Conservation (phyloP, 2,888 invertebrate species). For the Hirtodrosophila duncani region DNA sequence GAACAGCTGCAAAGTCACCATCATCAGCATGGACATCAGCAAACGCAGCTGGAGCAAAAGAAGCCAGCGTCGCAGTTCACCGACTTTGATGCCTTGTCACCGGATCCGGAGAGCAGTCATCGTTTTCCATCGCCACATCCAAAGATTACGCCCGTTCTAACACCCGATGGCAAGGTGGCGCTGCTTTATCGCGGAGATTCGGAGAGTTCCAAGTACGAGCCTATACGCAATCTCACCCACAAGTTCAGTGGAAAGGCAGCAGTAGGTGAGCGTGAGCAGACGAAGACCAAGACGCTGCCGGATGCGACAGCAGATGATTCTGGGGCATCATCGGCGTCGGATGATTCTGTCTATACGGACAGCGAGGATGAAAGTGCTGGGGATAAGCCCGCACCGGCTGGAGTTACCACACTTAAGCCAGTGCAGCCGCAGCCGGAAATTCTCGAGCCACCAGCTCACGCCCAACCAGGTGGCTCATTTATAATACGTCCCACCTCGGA, state of each 20-base stretch:
- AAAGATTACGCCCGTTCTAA: conserved; percentile 79
- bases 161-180: conserved; percentile 79
- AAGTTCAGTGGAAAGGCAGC: conserved; percentile 74
- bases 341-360: conserved; percentile 62
- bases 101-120: conserved; percentile 78
- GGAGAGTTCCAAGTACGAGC: conserved; percentile 78
- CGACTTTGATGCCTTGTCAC: conserved; percentile 76
- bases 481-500: conserved; percentile 72
- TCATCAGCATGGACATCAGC: conserved; percentile 67
- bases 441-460: conserved; percentile 47
- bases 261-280: no score
- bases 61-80: conserved; percentile 70
- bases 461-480: conserved; percentile 59
- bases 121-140: conserved; percentile 77
- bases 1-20: conserved; percentile 24
- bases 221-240: conserved; percentile 77
- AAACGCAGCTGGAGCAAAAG: conserved; percentile 56
- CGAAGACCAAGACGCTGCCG: conserved; percentile 29
- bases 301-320: conserved; percentile 55
- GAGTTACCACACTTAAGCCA: conserved; percentile 35
- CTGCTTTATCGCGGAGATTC: conserved; percentile 79
- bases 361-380: conserved; percentile 49
- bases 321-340: no score
- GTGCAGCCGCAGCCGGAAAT: conserved; percentile 46
- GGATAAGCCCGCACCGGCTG: conserved; percentile 25